A percentile compares a stretch with the other conserved stretches of the same genome.
These are phyloP conservation scores for Conopomorpha cramerella DNA, from an alignment of 1,140 invertebrate genomes.

Conservation along the genomic window DNA sequence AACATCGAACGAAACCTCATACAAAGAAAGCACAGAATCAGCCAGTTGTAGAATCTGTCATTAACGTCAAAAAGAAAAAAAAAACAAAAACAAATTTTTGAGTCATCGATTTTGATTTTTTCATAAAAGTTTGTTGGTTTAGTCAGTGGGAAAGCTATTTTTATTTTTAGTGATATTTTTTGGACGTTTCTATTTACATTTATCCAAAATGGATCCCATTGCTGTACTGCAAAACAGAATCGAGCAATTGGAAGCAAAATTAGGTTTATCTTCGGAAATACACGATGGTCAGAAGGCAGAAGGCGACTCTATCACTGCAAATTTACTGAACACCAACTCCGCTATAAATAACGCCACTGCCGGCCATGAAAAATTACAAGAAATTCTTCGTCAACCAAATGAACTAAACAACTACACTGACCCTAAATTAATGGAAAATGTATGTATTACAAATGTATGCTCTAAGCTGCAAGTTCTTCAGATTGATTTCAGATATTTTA, in stretches of 20 bases:
- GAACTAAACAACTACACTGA: slow-evolving; percentile 58
- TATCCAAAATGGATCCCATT: slow-evolving; percentile 44
- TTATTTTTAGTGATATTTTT: background rate
- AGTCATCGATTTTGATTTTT: too few species aligned
- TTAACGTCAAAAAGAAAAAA: background rate
- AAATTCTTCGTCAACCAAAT: slow-evolving; percentile 37
- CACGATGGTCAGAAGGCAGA: slow-evolving; percentile 26
- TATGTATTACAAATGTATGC: slow-evolving; percentile 12
- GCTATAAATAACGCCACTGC: slow-evolving; percentile 44
- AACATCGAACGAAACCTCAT: background rate
- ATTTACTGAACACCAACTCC: slow-evolving; percentile 43
- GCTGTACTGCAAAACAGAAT: slow-evolving; percentile 51
- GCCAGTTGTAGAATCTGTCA: background rate
- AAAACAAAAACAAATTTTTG: too few species aligned
- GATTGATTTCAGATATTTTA: background rate
- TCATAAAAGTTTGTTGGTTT: too few species aligned
- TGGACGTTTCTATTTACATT: background rate
- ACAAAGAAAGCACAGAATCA: background rate
- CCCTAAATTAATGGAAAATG: slow-evolving; percentile 49
- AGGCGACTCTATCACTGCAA: slow-evolving; percentile 38
- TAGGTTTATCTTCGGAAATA: slow-evolving; percentile 28
- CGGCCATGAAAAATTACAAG: slow-evolving; percentile 41
- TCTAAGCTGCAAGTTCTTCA: background rate
- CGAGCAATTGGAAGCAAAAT: slow-evolving; percentile 53
- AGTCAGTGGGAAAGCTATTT: too few species aligned